phyloP scores from a whole-genome alignment of 2,113 vertebrate species.

The Corvus cornix region DNA sequence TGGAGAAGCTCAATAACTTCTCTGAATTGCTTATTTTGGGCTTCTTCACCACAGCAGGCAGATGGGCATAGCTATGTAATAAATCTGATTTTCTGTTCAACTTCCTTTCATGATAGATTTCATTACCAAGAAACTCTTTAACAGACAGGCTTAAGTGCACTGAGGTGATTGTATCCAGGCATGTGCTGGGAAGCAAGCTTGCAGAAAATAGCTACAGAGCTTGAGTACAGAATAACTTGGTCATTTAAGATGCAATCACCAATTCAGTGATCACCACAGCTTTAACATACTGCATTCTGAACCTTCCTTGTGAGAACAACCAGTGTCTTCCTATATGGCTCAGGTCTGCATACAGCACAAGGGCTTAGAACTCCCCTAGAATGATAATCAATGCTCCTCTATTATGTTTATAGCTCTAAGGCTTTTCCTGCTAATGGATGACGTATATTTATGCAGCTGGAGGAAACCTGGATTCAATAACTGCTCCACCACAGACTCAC shows the following conservation, averaged over 20 bases:
- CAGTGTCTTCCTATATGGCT: not conserved
- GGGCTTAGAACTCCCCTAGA: not conserved
- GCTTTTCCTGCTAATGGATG: slow-evolving; percentile 59
- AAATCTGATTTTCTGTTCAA: slow-evolving; percentile 15
- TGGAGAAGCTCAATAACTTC: not conserved
- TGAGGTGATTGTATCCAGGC: not conserved
- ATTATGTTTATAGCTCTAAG: slow-evolving; percentile 51
- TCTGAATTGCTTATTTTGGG: not conserved
- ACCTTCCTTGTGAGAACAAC: not conserved
- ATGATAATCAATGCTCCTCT: slow-evolving; percentile 54
- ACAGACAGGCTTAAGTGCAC: not conserved
- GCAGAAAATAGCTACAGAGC: not conserved
- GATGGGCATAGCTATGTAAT: not conserved
- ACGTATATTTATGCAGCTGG: slow-evolving; percentile 66
- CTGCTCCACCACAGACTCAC: slow-evolving; percentile 57
- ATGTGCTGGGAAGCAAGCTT: not conserved
- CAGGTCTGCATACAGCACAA: not conserved
- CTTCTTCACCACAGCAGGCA: not conserved
- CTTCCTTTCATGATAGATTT: not conserved
- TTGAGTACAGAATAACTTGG: not conserved
- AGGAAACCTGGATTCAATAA: slow-evolving; percentile 67
- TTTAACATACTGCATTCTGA: not conserved
- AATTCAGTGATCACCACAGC: not conserved
- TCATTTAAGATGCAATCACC: not conserved
- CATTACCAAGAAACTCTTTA: slow-evolving; percentile 8